Conservation (phyloP, 2,113 vertebrate species). For the Clarias macrocephalus region DNA sequence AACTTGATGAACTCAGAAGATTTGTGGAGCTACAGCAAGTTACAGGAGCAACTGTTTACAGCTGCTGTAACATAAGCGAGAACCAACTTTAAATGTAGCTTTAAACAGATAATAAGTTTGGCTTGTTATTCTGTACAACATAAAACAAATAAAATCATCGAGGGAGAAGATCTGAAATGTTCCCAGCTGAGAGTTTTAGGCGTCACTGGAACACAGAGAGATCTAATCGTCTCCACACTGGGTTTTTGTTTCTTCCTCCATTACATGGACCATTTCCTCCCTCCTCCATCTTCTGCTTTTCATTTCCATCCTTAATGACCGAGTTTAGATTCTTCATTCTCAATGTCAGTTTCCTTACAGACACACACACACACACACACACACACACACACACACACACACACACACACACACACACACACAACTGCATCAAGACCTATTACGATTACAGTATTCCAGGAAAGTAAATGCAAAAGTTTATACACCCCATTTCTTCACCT, state of each 20-base stretch:
- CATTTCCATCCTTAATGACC: constrained; percentile 21
- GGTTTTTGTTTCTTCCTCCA: neutral
- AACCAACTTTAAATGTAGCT: neutral
- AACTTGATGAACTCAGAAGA: neutral
- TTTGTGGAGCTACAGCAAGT: too few species aligned
- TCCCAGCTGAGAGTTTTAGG: constrained; percentile 5
- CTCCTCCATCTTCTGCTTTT: constrained; percentile 17
- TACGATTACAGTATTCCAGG: neutral
- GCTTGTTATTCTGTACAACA: neutral
- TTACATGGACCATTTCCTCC: neutral
- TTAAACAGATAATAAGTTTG: neutral
- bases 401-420: neutral
- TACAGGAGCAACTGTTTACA: neutral
- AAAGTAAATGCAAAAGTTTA: neutral
- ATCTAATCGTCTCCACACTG: constrained; percentile 30
- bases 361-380: neutral
- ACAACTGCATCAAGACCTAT: neutral
- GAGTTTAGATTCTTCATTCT: neutral
- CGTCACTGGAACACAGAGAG: neutral
- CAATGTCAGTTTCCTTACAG: neutral
- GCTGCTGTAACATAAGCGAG: neutral
- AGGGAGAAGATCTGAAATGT: constrained; percentile 9
- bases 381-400: neutral
- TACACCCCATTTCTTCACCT: neutral
- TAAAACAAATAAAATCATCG: neutral